Base-by-base conservation (phyloP, 2,113 vertebrate species). In the Thinocorus orbignyianus region DNA sequence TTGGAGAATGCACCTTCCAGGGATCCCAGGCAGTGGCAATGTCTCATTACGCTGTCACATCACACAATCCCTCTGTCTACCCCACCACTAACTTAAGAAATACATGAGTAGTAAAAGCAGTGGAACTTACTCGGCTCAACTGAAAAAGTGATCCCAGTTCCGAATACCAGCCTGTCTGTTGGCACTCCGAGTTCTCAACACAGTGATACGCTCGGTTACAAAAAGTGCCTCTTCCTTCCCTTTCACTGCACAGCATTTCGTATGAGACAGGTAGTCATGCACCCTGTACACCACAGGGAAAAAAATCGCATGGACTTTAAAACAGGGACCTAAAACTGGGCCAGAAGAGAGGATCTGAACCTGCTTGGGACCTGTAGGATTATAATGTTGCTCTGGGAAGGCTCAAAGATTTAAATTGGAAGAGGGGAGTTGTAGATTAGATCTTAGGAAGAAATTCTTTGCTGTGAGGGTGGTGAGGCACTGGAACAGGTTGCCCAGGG, bases 141-240 rank as follows among this genome's bases (percentile, higher is more conserved):
- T 10, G 84, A 88, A 62, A 91, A 64, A 23, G 55, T 9, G 44
- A 87, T 69, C 64, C 73, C 93, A 7, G 61, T 88, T 70, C 93
- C 93, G 64, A 94, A 94, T 18, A 94, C 62, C 0, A 94, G 37
- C 55, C 52, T 94, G 88, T 94, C 93, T 30, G 93, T 94, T 70
- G 77, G 49, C 35, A 64, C 93, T 22, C 93, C 93, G 41, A 88
- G 92, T 52, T 91, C 92, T 88, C 66, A 64, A 25, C 93, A 84
- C 84, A 30, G 44, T 94, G 88, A 65, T 70, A 79, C 3, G 37
- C 68, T 41, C 22, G 3, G 22, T 46, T 74, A 76, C 55, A 84
- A 76, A 64, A 91, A 94, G 42, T n/a, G 61, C 61, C 62, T 39
- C 68, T 94, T 94, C 88, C 93, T 91, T 88, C 88, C 79, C 37